Base-by-base conservation (phyloP, 1,140 invertebrate genomes). In the Alviniconcha marisindica region DNA sequence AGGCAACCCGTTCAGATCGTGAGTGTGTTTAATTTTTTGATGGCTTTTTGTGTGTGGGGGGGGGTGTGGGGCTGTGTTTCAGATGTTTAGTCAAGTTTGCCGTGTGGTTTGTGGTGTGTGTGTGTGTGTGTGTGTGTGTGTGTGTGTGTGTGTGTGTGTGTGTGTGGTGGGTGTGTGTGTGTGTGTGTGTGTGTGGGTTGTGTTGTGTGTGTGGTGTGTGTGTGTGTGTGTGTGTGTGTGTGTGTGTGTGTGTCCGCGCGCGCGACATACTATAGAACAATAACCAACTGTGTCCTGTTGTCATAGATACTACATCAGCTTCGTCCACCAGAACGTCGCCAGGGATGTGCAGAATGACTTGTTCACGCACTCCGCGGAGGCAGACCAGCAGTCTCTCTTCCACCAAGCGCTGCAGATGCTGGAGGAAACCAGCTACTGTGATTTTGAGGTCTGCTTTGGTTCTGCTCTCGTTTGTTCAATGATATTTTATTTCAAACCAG, bases 341-440 rank as follows among this genome's bases (percentile, higher is more conserved):
- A 40, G 85, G 18, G 63, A 83, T 10, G 69, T 86, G 24, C 31
- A 80, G 10, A 40, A 42, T 0, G 14, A 66, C 1, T n/a, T 86
- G 56, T 83, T 83, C 33, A 77, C 66, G 14, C 85, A 80, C 15
- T 31, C 78, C 0, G 18, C 40, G 24, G 40, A 83, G 5, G 82
- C 38, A 28, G 28, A 66, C 38, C 63, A 51, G 3, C 71, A 77
- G 21, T 86, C 48, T 18, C 79, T 84, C 21, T 77, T 66, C 40
- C 33, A 77, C 28, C 81, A 82, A 31, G 48, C 77, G 1, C 15
- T 82, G 31, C n/a, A 73, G 12, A 74, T 79, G 28, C 60, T 87
- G 10, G 84, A 87, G 63, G 81, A 86, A 54, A 76, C 51, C 21
- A 71, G 84, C 83, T 86, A 74, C 81, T 87, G 84, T 51, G 83